Evolutionary conservation across 2,888 invertebrate species (phyloP).

Genomic region (Chymomyza caudatula): DNA sequence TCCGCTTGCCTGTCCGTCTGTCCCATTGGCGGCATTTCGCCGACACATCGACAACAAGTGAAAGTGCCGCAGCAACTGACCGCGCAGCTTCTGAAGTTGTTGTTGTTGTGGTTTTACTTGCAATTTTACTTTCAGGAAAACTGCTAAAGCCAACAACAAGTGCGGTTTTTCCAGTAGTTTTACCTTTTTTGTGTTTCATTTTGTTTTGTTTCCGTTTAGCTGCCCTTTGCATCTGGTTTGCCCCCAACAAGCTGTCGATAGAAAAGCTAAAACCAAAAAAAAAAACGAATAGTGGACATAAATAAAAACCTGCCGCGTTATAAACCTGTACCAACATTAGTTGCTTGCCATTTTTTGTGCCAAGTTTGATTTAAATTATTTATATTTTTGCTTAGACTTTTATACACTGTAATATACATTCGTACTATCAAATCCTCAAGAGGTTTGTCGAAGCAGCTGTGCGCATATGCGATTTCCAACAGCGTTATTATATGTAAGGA

Average conservation of each 20-base stretch:
- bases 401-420: too few relatives aligned
- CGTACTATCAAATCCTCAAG: too few relatives aligned
- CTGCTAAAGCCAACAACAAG: not conserved
- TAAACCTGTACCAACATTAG: too few relatives aligned
- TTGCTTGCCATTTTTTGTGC: too few relatives aligned
- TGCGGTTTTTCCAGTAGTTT: not conserved
- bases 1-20: not conserved
- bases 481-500: too few relatives aligned
- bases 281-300: not conserved
- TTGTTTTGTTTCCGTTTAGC: not conserved
- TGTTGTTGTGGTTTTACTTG: slow-evolving; percentile 5
- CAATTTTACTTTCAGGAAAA: slow-evolving; percentile 41
- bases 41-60: slow-evolving; percentile 28
- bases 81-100: not conserved
- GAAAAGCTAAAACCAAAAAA: not conserved
- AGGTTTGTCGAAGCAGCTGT: too few relatives aligned
- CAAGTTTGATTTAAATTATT: too few relatives aligned
- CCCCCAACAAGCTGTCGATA: not conserved
- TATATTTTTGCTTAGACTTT: too few relatives aligned
- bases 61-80: slow-evolving; percentile 24
- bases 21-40: not conserved
- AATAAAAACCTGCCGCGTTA: too few relatives aligned
- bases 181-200: not conserved
- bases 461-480: too few relatives aligned
- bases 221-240: not conserved